phyloP scores from a whole-genome alignment of 2,888 invertebrate species.

The Dimorphilus gyrociliatus region DNA sequence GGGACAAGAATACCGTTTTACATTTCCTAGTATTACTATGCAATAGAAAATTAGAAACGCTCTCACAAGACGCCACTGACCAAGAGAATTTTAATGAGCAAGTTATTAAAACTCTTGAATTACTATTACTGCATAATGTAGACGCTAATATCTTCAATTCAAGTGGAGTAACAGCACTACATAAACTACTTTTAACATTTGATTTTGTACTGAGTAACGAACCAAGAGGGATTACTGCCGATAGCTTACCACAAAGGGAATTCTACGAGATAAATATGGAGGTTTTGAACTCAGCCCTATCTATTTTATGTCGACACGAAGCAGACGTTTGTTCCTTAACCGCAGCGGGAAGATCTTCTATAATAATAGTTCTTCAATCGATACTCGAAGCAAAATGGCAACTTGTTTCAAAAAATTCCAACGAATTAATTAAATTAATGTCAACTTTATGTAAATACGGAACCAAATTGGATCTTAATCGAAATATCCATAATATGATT shows the following conservation, averaged over 20 bases:
- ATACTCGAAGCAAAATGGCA: slow-evolving; percentile 56
- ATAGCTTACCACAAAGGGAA: slow-evolving; percentile 11
- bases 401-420: slow-evolving; percentile 44
- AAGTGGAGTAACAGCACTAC: slow-evolving; percentile 56
- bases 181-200: slow-evolving; percentile 43
- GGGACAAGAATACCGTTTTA: slow-evolving; percentile 54
- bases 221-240: slow-evolving; percentile 9
- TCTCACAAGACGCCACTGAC: no score
- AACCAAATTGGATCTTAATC: slow-evolving; percentile 46
- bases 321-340: slow-evolving; percentile 20
- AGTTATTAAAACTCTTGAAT: slow-evolving; percentile 19
- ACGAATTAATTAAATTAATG: slow-evolving; percentile 50
- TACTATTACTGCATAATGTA: slow-evolving; percentile 25
- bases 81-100: slow-evolving; percentile 11
- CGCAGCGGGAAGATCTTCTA: slow-evolving; percentile 39
- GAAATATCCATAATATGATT: slow-evolving; percentile 6
- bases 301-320: slow-evolving; percentile 19
- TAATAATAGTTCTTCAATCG: slow-evolving; percentile 57
- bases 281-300: slow-evolving; percentile 16
- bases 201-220: slow-evolving; percentile 10
- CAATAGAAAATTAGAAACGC: slow-evolving; percentile 44
- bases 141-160: slow-evolving; percentile 21
- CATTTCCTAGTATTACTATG: slow-evolving; percentile 44
- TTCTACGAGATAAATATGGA: slow-evolving; percentile 21
- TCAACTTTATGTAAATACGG: slow-evolving; percentile 52